Evolutionary conservation across 2,888 invertebrate genomes (phyloP).

Genomic region (Acholoe squamosa): DNA sequence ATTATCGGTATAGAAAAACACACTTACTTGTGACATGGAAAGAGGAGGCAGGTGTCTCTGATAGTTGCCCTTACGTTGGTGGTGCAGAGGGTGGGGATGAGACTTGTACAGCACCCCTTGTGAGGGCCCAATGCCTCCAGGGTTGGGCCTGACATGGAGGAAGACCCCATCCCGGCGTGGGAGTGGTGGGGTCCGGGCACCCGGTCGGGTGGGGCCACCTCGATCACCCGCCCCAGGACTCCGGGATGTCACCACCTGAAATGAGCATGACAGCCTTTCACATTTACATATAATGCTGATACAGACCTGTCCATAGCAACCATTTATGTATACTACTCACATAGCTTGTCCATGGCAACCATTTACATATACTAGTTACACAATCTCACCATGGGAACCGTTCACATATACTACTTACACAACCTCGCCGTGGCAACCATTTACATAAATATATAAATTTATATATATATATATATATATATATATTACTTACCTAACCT

Average conservation of each 20-base stretch:
- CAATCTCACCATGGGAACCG: no score
- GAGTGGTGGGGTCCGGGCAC: neutral
- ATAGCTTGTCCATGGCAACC: no score
- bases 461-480: no score
- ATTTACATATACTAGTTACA: no score
- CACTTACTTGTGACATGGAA: neutral
- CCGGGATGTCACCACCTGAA: slow-evolving; percentile 9
- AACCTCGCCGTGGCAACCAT: neutral
- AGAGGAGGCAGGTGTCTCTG: slow-evolving; percentile 15
- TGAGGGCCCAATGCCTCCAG: neutral
- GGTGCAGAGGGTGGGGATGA: neutral
- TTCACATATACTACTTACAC: neutral
- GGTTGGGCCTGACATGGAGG: slow-evolving; percentile 7
- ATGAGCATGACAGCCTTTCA: no score
- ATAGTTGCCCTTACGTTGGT: neutral
- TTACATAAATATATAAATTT: no score
- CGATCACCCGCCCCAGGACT: neutral
- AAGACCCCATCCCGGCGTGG: neutral
- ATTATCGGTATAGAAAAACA: no score
- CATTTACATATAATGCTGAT: neutral
- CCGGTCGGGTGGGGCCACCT: neutral
- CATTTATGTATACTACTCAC: no score
- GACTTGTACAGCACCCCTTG: neutral
- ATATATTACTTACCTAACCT: neutral
- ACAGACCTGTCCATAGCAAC: no score